Conservation (phyloP, 2,797 vertebrate species). For the Sebastes wilsoni region DNA sequence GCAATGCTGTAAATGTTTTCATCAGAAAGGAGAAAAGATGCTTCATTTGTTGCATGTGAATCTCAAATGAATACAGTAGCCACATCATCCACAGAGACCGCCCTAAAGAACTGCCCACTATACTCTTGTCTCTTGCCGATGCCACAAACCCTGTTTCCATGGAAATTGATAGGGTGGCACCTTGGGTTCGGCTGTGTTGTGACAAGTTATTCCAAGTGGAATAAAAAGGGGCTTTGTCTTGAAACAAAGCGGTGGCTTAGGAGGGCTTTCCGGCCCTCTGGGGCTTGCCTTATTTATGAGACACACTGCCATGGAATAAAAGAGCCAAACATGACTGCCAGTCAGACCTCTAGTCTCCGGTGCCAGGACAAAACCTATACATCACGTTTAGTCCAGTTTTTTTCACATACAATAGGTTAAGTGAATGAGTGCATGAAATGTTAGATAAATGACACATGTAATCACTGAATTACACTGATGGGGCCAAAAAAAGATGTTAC, state of each 20-base stretch:
- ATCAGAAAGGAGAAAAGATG: not conserved
- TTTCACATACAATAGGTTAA: not conserved
- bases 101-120: constrained; percentile 1
- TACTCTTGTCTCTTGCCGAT: constrained; percentile 13
- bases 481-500: not conserved
- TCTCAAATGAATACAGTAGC: not conserved
- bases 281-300: constrained; percentile 62
- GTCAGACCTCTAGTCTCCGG: constrained; percentile 5
- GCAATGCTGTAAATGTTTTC: not conserved
- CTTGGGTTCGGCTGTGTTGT: constrained; percentile 51
- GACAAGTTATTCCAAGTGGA: constrained; percentile 66
- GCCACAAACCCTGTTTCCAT: constrained; percentile 48
- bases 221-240: constrained; percentile 57
- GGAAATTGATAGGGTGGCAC: constrained; percentile 59
- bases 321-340: constrained; percentile 34
- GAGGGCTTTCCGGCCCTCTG: constrained; percentile 38
- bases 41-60: not conserved
- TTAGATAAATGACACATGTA: not conserved
- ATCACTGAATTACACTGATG: not conserved
- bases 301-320: constrained; percentile 38
- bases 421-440: not conserved
- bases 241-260: constrained; percentile 48
- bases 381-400: not conserved
- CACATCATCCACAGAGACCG: constrained; percentile 1
- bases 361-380: not conserved